Base-by-base conservation (phyloP, 2,113 vertebrate genomes). In the Poeciliopsis turrubarensis region DNA sequence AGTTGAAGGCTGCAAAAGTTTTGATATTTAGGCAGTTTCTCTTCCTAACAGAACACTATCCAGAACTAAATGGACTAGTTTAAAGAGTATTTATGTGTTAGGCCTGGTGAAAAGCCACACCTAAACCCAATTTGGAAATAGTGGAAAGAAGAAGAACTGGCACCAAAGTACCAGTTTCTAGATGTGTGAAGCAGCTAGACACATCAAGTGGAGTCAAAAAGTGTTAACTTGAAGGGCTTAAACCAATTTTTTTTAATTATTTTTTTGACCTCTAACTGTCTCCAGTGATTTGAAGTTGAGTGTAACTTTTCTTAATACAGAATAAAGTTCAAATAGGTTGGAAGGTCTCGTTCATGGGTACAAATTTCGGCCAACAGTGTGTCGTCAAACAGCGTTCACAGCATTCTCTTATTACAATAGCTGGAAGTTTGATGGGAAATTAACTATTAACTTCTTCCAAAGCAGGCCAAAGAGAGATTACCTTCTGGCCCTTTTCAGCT, bases 391-490 rank as follows among this genome's bases (percentile, higher is more conserved):
- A 65, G 4, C 12, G 31, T 65, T 62, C 14, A 62, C 14, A 15
- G 15, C 27, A 15, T 25, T 34, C 8, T 25, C 22, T 29, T 65
- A 25, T 25, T 26, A 66, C 13, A 65, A 65, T 34, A 34, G 63
- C 25, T 31, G 27, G 30, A 63, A 31, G 61, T 63, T 63, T 63
- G 61, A 30, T 30, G 13, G 15, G 19, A 63, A 63, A 34, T 65
- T 19, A 75, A 57, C 47, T 60, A 63, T 72, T 69, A 68, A 75
- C 2, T 64, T 61, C 82, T 72, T 75, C 74, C 72, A 75, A 72
- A 65, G 26, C 86, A 73, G 87, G 88, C 86, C 81, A 89, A 86
- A 85, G 30, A 9, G 63, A 75, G 84, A 89, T 91, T 91, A 86
- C 77, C 72, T 89, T 77, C 26, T 77, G 81, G 68, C 71, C 82